These are phyloP conservation scores for Siphamia tubifer DNA, from an alignment of 2,113 vertebrate species.

Conservation along the genomic window DNA sequence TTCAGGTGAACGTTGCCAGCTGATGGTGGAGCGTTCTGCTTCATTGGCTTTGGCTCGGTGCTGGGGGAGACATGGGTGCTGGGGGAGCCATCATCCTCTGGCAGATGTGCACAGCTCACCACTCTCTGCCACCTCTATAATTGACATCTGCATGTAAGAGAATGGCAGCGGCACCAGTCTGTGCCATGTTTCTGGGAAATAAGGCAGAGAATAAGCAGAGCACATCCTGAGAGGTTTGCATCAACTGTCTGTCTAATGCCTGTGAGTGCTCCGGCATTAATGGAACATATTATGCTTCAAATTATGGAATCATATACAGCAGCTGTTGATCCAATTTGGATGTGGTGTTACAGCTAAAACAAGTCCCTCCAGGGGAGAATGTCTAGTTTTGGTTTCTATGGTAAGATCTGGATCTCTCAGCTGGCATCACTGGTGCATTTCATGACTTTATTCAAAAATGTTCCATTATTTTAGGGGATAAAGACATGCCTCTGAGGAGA, in stretches of 20 bases:
- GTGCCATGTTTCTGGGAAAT: constrained; percentile 67
- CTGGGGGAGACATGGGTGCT: too few species aligned
- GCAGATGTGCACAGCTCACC: constrained; percentile 73
- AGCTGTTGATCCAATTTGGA: constrained; percentile 79
- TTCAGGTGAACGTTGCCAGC: constrained; percentile 54
- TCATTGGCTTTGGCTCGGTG: constrained; percentile 39
- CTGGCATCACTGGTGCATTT: constrained; percentile 26
- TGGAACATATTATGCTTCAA: constrained; percentile 77
- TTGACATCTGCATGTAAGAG: constrained; percentile 74
- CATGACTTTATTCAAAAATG: constrained; percentile 49
- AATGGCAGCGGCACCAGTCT: constrained; percentile 69
- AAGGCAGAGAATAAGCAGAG: constrained; percentile 73
- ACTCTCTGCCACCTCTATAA: constrained; percentile 70
- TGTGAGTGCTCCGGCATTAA: constrained; percentile 75
- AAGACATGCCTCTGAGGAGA: constrained; percentile 48
- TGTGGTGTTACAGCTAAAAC: constrained; percentile 64
- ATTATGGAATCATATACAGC: constrained; percentile 80
- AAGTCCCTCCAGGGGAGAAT: constrained; percentile 50
- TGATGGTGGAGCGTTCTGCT: constrained; percentile 56
- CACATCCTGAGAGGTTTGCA: constrained; percentile 72
- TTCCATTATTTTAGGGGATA: constrained; percentile 28
- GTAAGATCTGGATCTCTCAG: constrained; percentile 37
- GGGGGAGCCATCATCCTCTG: constrained; percentile 61
- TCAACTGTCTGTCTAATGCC: constrained; percentile 71
- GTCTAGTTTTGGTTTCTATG: constrained; percentile 48